Evolutionary conservation across 1,140 invertebrate species (phyloP).

Genomic region (Drosophila kepulauana): DNA sequence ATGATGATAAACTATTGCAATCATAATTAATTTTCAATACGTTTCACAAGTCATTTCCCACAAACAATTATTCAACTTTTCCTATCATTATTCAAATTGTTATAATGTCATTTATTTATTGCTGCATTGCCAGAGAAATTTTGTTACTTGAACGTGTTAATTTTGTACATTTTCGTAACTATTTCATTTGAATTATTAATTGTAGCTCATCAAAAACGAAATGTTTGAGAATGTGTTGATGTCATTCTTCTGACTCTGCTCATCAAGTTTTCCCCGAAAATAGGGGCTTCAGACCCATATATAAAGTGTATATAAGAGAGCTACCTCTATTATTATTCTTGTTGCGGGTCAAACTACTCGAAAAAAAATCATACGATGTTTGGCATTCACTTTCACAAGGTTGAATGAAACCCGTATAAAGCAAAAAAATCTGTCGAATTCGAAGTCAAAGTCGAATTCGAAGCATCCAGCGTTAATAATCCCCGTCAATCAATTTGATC

Average conservation of each 20-base stretch:
- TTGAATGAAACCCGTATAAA: constrained; percentile 21
- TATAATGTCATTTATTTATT: not conserved
- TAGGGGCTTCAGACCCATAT: constrained; percentile 11
- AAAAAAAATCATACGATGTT: not conserved
- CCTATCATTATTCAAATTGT: not conserved
- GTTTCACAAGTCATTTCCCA: not conserved
- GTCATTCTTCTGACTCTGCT: not conserved
- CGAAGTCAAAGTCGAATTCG: not conserved
- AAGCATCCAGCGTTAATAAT: constrained; percentile 4
- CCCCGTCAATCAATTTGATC: constrained; percentile 22
- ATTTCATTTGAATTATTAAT: not conserved
- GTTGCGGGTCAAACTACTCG: not conserved
- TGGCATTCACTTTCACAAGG: constrained; percentile 20
- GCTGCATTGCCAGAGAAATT: too few relatives aligned
- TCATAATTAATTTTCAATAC: not conserved
- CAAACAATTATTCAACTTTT: not conserved
- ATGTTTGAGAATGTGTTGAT: not conserved
- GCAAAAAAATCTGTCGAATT: constrained; percentile 4
- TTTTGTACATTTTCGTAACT: not conserved
- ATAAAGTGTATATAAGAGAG: not conserved
- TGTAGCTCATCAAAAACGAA: not conserved
- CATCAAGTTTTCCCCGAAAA: not conserved
- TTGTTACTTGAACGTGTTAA: not conserved
- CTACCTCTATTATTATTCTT: not conserved
- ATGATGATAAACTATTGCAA: too few relatives aligned